Conservation (phyloP, 2,797 vertebrate genomes). For the Lophius americanus region DNA sequence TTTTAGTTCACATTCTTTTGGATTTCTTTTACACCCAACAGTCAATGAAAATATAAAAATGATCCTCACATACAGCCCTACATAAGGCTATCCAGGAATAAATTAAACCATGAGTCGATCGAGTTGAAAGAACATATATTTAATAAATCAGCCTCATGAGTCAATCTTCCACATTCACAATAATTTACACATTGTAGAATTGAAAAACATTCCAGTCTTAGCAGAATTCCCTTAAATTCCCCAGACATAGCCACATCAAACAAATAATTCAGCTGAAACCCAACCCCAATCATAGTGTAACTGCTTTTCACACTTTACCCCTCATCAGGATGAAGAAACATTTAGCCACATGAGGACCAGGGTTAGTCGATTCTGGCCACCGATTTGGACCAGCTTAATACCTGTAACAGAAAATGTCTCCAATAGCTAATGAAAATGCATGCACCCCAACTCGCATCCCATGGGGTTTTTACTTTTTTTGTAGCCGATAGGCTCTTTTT, state of each 20-base stretch:
- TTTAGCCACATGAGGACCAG: no score
- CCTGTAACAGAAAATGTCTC: no score
- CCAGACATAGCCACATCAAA: neutral
- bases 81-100: neutral
- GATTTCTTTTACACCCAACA: no score
- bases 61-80: neutral
- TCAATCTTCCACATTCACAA: conserved; percentile 22
- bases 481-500: neutral
- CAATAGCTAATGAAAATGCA: no score
- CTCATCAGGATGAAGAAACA: no score
- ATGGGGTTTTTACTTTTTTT: neutral
- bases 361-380: no score
- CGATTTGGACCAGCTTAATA: no score
- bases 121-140: conserved; percentile 39
- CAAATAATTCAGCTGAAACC: no score
- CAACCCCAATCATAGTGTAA: no score
- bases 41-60: neutral
- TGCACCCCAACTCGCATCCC: no score
- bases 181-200: conserved; percentile 6
- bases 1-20: no score
- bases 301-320: no score
- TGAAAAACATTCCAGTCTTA: neutral
- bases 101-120: neutral
- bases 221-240: neutral
- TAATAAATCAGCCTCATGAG: conserved; percentile 14